A percentile compares a stretch with the other conserved stretches of the same genome.
Conservation (phyloP, 2,797 vertebrate genomes). For the Gymnoscopelus microlampas region DNA sequence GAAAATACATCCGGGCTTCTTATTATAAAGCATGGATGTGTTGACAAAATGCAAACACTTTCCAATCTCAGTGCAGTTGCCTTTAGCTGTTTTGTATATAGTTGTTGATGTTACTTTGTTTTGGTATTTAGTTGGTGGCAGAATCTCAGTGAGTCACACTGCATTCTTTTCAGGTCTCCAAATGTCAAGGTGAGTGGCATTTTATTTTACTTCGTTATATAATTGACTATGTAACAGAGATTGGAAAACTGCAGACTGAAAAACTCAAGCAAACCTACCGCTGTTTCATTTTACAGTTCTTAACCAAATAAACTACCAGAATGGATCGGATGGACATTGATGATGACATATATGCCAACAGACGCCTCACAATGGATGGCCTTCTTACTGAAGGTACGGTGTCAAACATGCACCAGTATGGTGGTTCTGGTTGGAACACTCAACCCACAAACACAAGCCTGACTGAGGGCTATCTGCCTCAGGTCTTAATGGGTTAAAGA, state of each 20-base stretch:
- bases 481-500: too few species aligned
- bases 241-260: not conserved
- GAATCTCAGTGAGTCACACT: not conserved
- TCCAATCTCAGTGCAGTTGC: too few species aligned
- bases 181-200: constrained; percentile 26
- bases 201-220: not conserved
- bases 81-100: too few species aligned
- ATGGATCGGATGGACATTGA: constrained; percentile 59
- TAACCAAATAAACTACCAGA: not conserved
- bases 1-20: constrained; percentile 1
- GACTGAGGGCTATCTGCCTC: too few species aligned
- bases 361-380: constrained; percentile 1
- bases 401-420: not conserved
- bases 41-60: too few species aligned
- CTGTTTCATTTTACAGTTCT: not conserved
- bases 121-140: not conserved
- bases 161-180: not conserved
- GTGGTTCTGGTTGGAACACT: not conserved
- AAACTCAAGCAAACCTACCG: not conserved
- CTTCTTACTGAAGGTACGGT: constrained; percentile 29
- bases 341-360: constrained; percentile 9
- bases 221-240: not conserved
- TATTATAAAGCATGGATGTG: not conserved
- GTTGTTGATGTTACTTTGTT: not conserved
- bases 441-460: too few species aligned